Percentiles rank a stretch among this genome's conserved stretches.
Evolutionary conservation across 2,888 invertebrate genomes (phyloP).

Genomic region (Stegana nigrithorax): DNA sequence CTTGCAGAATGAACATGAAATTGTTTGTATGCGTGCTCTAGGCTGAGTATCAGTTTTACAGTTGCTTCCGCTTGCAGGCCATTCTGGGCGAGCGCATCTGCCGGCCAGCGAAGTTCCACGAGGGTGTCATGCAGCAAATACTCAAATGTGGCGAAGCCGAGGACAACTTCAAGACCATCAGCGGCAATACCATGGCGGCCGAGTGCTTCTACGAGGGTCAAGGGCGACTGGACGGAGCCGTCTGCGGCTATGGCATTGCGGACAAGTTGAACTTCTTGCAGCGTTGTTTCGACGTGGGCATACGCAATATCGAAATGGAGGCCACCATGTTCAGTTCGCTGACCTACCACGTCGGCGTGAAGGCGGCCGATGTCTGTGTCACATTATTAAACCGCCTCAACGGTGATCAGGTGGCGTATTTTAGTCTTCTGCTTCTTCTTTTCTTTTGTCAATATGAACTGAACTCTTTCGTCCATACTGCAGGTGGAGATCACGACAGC

Average conservation of each 20-base stretch:
- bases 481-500: conserved; percentile 70
- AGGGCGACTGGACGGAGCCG: conserved; percentile 80
- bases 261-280: conserved; percentile 76
- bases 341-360: conserved; percentile 74
- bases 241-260: conserved; percentile 75
- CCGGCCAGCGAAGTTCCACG: conserved; percentile 84
- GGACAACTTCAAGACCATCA: conserved; percentile 71
- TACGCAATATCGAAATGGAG: conserved; percentile 86
- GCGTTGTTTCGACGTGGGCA: conserved; percentile 70
- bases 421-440: background rate
- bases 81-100: conserved; percentile 84
- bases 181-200: conserved; percentile 80
- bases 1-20: conserved; percentile 81
- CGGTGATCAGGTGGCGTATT: conserved; percentile 76
- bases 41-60: background rate
- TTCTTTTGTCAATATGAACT: background rate
- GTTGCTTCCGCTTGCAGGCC: conserved; percentile 70
- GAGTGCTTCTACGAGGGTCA: conserved; percentile 88
- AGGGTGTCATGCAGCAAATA: conserved; percentile 72
- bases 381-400: conserved; percentile 77
- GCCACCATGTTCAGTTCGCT: conserved; percentile 79
- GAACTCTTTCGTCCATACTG: background rate
- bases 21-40: conserved; percentile 74
- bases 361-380: conserved; percentile 79
- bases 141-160: conserved; percentile 52